Percentiles rank a stretch among this genome's conserved stretches.
These are phyloP conservation scores for Corythornis madagascariensis DNA, from an alignment of 2,113 vertebrate genomes.

Conservation along the genomic window DNA sequence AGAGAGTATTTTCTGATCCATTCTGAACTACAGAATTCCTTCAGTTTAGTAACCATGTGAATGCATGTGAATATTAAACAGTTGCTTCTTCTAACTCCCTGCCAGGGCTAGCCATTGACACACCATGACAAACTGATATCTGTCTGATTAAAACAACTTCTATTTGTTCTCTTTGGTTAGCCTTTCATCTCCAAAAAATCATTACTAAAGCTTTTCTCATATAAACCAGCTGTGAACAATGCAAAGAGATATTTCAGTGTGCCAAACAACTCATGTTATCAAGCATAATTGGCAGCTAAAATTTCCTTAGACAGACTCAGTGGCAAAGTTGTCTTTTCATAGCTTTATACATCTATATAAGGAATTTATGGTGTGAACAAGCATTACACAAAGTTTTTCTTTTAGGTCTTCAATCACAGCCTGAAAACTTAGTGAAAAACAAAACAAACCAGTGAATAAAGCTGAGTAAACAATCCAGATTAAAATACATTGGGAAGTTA, in stretches of 20 bases:
- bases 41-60: neutral
- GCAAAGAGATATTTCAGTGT: neutral
- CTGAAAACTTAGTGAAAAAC: neutral
- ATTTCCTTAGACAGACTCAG: neutral
- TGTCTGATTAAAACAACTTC: neutral
- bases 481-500: neutral
- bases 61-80: neutral
- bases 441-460: neutral
- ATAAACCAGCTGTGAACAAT: conserved; percentile 2
- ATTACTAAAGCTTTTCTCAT: neutral
- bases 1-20: neutral
- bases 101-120: neutral
- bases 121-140: neutral
- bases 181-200: conserved; percentile 41
- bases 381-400: neutral
- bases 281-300: conserved; percentile 20
- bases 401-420: neutral
- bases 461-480: neutral
- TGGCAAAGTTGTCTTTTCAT: neutral
- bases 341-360: neutral
- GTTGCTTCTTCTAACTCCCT: neutral
- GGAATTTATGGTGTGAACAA: neutral
- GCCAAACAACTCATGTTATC: conserved; percentile 16
- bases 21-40: neutral
- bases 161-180: neutral